Percentiles rank a stretch among this genome's conserved stretches.
Conservation (phyloP, 2,888 invertebrate genomes). For the Eurois occulta region DNA sequence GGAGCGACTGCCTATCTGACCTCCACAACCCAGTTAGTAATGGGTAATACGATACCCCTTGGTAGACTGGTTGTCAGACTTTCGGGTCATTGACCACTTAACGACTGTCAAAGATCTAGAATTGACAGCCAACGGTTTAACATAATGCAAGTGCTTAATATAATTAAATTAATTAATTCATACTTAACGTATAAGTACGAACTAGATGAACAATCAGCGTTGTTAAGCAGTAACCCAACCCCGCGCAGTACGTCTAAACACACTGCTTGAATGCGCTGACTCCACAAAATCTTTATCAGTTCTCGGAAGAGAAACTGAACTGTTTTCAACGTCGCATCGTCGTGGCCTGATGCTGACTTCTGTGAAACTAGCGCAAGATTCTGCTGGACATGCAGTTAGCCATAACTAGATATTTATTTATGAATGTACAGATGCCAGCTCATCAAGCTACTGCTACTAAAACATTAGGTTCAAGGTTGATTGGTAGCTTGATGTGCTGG, state of each 20-base stretch:
- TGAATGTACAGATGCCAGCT: background rate
- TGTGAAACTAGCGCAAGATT: slow-evolving; percentile 59
- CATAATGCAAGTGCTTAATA: too few relatives aligned
- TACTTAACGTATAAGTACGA: background rate
- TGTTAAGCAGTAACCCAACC: slow-evolving; percentile 25
- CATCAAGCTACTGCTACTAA: too few relatives aligned
- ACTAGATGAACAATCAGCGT: slow-evolving; percentile 17
- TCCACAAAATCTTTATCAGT: slow-evolving; percentile 54
- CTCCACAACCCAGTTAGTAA: background rate
- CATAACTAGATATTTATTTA: background rate
- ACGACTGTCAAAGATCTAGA: background rate
- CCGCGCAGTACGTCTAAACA: slow-evolving; percentile 41
- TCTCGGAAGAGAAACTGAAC: slow-evolving; percentile 54
- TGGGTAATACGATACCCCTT: background rate
- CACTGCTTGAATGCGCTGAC: slow-evolving; percentile 26
- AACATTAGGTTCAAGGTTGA: too few relatives aligned
- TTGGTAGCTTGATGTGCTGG: too few relatives aligned
- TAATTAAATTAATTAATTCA: background rate
- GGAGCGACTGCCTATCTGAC: too few relatives aligned
- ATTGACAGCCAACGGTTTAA: background rate
- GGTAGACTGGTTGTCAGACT: background rate
- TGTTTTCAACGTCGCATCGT: slow-evolving; percentile 34
- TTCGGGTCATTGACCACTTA: background rate
- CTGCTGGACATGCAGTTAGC: background rate
- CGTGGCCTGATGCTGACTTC: slow-evolving; percentile 67